These are phyloP conservation scores for Julus scanicus DNA, from an alignment of 2,888 invertebrate species.

Conservation along the genomic window DNA sequence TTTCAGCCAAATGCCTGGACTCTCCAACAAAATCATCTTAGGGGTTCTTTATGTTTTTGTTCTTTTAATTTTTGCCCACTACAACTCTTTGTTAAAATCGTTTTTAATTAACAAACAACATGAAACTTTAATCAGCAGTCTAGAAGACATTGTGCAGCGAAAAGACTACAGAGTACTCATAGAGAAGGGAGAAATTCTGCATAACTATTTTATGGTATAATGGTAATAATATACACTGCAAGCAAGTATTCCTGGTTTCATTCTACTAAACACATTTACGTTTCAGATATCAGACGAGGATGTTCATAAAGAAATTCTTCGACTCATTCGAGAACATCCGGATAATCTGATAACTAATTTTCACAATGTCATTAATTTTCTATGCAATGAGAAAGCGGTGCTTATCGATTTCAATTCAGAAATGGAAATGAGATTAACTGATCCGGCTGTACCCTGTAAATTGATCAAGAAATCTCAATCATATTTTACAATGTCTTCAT, in stretches of 20 bases:
- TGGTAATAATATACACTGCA: neutral
- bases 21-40: neutral
- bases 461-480: neutral
- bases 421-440: neutral
- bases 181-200: neutral
- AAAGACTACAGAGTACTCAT: neutral
- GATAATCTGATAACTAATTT: neutral
- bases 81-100: neutral
- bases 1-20: neutral
- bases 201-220: neutral
- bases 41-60: neutral
- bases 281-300: neutral
- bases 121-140: neutral
- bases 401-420: neutral
- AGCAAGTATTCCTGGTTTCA: no score
- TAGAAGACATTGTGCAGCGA: neutral
- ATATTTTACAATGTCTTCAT: neutral
- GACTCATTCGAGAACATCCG: neutral
- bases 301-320: neutral
- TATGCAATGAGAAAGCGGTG: neutral
- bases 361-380: no score
- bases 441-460: neutral
- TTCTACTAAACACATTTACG: neutral
- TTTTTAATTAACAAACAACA: neutral
- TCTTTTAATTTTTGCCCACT: neutral